These are phyloP conservation scores for Tachuris rubrigastra DNA, from an alignment of 2,113 vertebrate species.

Conservation along the genomic window DNA sequence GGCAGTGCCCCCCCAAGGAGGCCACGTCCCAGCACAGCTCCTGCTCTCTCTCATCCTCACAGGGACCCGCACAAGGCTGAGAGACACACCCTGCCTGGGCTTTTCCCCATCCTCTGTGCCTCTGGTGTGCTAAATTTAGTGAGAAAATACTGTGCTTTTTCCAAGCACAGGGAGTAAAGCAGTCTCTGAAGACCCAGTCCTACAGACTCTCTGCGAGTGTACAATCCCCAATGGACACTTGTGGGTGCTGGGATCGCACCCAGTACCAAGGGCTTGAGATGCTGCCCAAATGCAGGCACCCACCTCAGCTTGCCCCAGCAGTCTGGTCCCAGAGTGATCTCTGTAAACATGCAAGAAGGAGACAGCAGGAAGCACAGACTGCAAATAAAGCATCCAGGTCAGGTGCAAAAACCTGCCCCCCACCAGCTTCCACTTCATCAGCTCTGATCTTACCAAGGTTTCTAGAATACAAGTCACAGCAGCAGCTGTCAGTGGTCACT, in stretches of 20 bases:
- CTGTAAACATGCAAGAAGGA: not conserved
- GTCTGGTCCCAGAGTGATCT: not conserved
- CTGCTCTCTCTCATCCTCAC: not conserved
- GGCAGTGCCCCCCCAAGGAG: not conserved
- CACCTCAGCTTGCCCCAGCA: not conserved
- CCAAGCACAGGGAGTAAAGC: not conserved
- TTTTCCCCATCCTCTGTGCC: not conserved
- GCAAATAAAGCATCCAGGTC: not conserved
- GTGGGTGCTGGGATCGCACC: not conserved
- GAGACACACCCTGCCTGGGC: accelerated
- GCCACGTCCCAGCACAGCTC: not conserved
- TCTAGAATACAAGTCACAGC: not conserved
- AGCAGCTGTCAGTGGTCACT: not conserved
- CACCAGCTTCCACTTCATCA: not conserved
- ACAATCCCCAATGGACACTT: not conserved
- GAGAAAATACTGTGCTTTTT: not conserved
- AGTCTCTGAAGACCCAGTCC: not conserved
- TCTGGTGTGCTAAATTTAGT: not conserved
- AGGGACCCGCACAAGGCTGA: accelerated
- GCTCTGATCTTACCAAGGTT: not conserved
- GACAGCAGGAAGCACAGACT: not conserved
- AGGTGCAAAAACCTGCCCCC: not conserved
- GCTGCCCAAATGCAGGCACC: not conserved
- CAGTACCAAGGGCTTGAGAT: accelerated
- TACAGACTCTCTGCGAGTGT: not conserved